Evolutionary conservation across 2,113 vertebrate genomes (phyloP), one percentile per base, ranked within the genome.

Genomic region (Colius striatus): DNA sequence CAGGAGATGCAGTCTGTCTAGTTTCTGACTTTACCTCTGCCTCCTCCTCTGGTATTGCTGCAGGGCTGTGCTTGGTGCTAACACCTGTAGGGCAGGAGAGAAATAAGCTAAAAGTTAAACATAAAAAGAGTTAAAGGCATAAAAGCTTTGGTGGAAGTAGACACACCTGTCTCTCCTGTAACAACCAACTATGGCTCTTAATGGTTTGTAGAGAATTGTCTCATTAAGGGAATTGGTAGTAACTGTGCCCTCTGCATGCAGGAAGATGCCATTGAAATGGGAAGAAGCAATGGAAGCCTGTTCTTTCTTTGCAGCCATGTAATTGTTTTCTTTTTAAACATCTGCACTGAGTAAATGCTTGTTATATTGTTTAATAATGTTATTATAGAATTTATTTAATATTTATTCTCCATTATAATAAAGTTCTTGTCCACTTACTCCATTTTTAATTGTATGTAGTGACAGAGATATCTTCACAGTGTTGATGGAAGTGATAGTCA

Each of bases 31-130:
- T 12, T 41, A 12, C 9, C 38, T 41, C 38, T 41, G 38, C 77
- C 4, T 0, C 22, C 15, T 13, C 32, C 32, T 61, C 19, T 2
- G 18, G 10, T 4, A 1, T 2, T 4, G 12, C 89, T 65, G 41
- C 4, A 0, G 34, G n/a, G 65, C 32, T 11, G 20, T 34, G 34
- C 27, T 7, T 2, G 18, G 9, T 11, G 27, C 11, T 25, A 2
- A 3, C 1, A 2, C 13, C 36, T 1, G 0, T 7, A 41, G 38
- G 38, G 38, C 38, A 41, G 38, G 38, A 41, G 38, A 41, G 38
- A 41, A 41, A 41, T 41, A 41, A 41, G 38, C 38, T 41, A 41
- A 41, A 41, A 41, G 38, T 41, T 41, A 41, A 41, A 41, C 38
- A 41, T 10, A 65, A 11, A 18, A 9, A 38, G 18, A 78, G 6